Base-by-base conservation (phyloP, 2,797 vertebrate species). In the Toxotes lorentzi region DNA sequence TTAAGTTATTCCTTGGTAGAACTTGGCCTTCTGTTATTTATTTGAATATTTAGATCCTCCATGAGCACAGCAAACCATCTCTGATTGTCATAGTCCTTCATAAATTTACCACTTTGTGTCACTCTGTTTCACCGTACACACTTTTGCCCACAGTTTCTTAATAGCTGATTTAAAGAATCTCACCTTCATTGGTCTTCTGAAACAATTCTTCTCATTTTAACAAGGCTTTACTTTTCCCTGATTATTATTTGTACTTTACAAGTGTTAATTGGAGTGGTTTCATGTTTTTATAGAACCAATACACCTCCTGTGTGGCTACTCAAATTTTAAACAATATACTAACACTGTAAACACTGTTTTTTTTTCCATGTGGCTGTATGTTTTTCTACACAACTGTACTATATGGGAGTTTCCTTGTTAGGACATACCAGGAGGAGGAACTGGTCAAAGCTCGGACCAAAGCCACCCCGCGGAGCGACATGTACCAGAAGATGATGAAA, bases 401-500 rank as follows among this genome's bases (percentile, higher is more conserved):
- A 40, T 47, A 7, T 80, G 24, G 11, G 34, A 13, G 54, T 81
- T 67, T 78, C 0, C 17, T 54, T 80, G 12, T 73, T 69, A 98
- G 97, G 72, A 97, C 97, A 5, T 98, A 96, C 87, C 94, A 96
- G 78, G 97, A 97, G 73, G 96, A 97, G 5, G 97, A 98, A 79
- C 73, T 96, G 35, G 68, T 76, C 9, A 96, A 94, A 88, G 95
- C 95, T 0, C 94, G 86, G 9, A 89, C 84, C 23, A 94, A 94
- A 27, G 80, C 92, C 34, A 88, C 70, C 5, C 88, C 95, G 64
- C 93, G 97, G 19, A 94, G 79, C 9, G 97, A 97, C 84, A 95
- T 98, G 96, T 97, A 97, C 76, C 95, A 96, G 82, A 98, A 97
- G 93, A 97, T 97, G 95, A 48, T 97, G 75, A 96, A 95, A 62